Evolutionary conservation across 1,140 invertebrate species (phyloP), one percentile per base, ranked within the genome.

Genomic region (Telenomus remus): DNA sequence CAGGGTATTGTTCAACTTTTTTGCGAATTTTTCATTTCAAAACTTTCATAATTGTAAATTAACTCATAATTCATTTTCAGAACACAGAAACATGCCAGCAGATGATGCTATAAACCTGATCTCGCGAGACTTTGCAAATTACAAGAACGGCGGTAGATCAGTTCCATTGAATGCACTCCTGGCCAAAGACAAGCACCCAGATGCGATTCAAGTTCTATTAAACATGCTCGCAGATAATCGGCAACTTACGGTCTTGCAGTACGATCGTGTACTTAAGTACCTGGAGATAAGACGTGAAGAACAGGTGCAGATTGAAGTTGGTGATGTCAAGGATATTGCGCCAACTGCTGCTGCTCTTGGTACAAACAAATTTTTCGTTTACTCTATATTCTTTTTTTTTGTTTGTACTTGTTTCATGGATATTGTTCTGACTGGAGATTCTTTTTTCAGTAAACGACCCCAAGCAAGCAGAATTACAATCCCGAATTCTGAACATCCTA

Each of bases 61-160:
- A n/a, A 43, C 8, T 27, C 50, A 10, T 16, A 56, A 43, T 56
- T 57, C n/a, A n/a, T n/a, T 80, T 72, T 73, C 87, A 94, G 96
- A 97, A 84, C 96, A 98, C 82, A 91, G 96, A 72, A 97, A 98
- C 86, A 97, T 98, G 95, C 96, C 95, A 0, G 80, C 97, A n/a
- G 95, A 97, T 54, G 95, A 97, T 87, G 95, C 96, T 1, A 89
- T 97, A 57, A 90, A 90, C 63, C 89, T 97, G 42, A 90, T 98
- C 34, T 90, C 90, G 14, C 90, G 93, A 13, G 96, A 95, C 85
- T 97, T 95, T 87, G 91, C 92, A 53, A 91, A 91, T 54, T 95
- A 95, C 83, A 92, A 95, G 80, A 89, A 90, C 60, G 90, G 91
- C 11, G 91, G 91, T 10, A 80, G 86, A 48, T 84, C 85, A 0